Percentiles rank a stretch among this genome's conserved stretches.
phyloP scores from a whole-genome alignment of 1,140 invertebrate species.

The Pinna nobilis region DNA sequence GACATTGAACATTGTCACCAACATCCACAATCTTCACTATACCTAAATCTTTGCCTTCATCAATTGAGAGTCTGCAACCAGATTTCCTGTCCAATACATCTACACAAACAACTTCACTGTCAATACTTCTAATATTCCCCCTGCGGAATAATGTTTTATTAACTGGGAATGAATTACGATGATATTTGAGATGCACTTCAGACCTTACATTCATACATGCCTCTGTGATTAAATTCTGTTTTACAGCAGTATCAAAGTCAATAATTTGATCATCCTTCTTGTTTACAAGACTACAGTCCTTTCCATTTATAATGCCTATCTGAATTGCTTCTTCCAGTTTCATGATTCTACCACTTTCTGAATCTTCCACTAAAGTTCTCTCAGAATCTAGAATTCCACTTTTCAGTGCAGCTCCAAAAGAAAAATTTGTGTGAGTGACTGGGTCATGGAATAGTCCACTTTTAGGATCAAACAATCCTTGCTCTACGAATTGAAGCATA shows the following conservation, averaged over 20 bases:
- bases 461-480: slow-evolving; percentile 80
- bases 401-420: slow-evolving; percentile 57
- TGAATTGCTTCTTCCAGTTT: slow-evolving; percentile 80
- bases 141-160: neutral
- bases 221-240: slow-evolving; percentile 6
- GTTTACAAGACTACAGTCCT: slow-evolving; percentile 3
- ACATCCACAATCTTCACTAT: slow-evolving; percentile 36
- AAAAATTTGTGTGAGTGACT: slow-evolving; percentile 60
- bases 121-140: too few relatives aligned
- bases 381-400: slow-evolving; percentile 50
- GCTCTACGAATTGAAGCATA: slow-evolving; percentile 59
- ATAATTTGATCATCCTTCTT: neutral
- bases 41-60: slow-evolving; percentile 30
- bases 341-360: slow-evolving; percentile 75
- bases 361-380: slow-evolving; percentile 50
- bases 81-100: slow-evolving; percentile 25
- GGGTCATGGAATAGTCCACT: slow-evolving; percentile 76
- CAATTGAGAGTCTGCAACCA: slow-evolving; percentile 20
- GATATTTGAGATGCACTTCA: neutral
- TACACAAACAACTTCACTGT: too few relatives aligned
- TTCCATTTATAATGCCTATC: slow-evolving; percentile 69
- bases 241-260: slow-evolving; percentile 3
- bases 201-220: neutral
- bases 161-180: neutral
- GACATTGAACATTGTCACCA: slow-evolving; percentile 17